phyloP scores from a whole-genome alignment of 2,797 vertebrate genomes.

The Chloroceryle amazona region DNA sequence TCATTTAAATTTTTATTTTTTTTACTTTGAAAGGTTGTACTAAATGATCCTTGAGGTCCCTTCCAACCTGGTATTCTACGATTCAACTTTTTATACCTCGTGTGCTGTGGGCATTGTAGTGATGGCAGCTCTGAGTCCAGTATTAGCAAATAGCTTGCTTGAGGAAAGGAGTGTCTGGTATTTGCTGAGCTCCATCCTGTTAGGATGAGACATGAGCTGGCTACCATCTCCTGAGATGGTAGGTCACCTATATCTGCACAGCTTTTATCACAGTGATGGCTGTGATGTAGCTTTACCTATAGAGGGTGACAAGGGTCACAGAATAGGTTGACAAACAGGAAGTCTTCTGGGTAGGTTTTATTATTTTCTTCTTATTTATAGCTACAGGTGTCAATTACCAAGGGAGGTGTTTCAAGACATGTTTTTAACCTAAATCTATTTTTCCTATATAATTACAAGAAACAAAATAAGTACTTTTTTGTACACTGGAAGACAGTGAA shows the following conservation, averaged over 20 bases:
- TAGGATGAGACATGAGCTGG: fast-evolving
- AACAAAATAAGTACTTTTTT: not conserved
- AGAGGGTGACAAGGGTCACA: too few relatives aligned
- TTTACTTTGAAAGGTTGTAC: too few relatives aligned
- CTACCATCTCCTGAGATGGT: not conserved
- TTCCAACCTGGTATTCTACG: too few relatives aligned
- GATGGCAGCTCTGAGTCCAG: not conserved
- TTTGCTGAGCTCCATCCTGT: not conserved
- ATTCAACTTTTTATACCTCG: not conserved
- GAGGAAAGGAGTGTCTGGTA: not conserved
- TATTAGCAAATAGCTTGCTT: not conserved
- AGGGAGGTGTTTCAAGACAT: not conserved
- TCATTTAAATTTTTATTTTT: too few relatives aligned
- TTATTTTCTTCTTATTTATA: not conserved
- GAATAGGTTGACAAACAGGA: not conserved
- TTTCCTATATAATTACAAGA: not conserved
- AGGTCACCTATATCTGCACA: not conserved
- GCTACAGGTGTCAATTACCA: not conserved
- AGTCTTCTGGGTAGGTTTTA: not conserved
- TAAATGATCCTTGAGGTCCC: too few relatives aligned
- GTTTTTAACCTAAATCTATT: not conserved
- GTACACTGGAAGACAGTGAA: not conserved
- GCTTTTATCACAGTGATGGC: not conserved
- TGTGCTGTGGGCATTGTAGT: not conserved
- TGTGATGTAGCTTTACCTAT: not conserved